Conservation (phyloP, 2,113 vertebrate species). For the Sterrhoptilus dennistouni region DNA sequence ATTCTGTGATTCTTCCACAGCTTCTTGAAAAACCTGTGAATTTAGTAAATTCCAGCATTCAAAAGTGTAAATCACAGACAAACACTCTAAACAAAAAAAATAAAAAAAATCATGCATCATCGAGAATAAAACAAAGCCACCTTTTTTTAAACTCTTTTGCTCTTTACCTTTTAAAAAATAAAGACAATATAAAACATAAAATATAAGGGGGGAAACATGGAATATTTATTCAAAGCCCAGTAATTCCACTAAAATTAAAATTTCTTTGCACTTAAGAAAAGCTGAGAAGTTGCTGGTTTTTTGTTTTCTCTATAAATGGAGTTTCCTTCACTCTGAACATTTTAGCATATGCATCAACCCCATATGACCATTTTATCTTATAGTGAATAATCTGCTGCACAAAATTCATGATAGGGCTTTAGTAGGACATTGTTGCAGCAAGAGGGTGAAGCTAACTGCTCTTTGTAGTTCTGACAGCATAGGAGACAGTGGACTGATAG, state of each 20-base stretch:
- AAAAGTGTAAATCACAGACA: not conserved
- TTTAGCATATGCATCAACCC: not conserved
- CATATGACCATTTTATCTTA: not conserved
- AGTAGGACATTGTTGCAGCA: accelerated
- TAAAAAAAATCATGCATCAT: accelerated
- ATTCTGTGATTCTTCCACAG: not conserved
- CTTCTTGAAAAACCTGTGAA: not conserved
- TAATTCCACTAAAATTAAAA: not conserved
- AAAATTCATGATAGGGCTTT: not conserved
- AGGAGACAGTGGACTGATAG: not conserved
- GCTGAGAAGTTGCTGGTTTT: accelerated
- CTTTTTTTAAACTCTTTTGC: not conserved
- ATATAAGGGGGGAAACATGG: accelerated
- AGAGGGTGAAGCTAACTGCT: not conserved
- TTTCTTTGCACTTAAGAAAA: not conserved
- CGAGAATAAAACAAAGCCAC: not conserved
- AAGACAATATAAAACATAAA: not conserved
- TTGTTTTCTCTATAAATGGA: not conserved
- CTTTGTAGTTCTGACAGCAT: not conserved
- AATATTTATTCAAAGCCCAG: not conserved
- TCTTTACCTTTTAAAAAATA: not conserved
- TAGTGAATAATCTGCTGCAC: not conserved
- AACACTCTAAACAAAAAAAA: not conserved
- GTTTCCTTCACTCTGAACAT: not conserved
- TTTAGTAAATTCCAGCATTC: not conserved